Evolutionary conservation across 64 coral and sea anemone species (phyloP), one percentile per base, ranked within the genome.

Genomic region (Hydrozoanthus tunicans): DNA sequence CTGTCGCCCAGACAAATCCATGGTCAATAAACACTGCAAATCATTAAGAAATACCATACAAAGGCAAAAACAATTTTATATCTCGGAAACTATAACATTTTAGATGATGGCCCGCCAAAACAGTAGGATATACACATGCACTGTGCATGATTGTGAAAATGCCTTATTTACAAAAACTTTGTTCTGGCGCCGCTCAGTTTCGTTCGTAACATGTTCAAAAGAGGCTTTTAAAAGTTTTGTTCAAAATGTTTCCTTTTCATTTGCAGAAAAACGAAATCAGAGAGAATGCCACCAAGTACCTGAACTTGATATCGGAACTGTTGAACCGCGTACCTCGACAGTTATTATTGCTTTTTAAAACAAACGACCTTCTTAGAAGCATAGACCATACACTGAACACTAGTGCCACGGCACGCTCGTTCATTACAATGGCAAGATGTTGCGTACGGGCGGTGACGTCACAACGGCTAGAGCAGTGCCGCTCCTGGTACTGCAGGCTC

Each of bases 391-490:
- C 84, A 4, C 68, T 88, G 23, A 27, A 88, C 69, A 88, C 84
- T 73, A 88, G 84, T 75, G 84, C 84, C 84, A 88, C 84, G 56
- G 68, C 84, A 23, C 84, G 84, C 69, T 88, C 84, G 84, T 88
- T 88, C 56, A 88, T 88, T 70, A 88, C 84, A 8, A 88, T 88
- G 84, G 84, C 84, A 5, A 88, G 84, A 69, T 88, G 84, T 60
- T 88, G 84, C 70, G 84, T 88, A 3, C 84, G 56, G 59, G 84
- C 84, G 26, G 56, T 88, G 23, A 88, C 84, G 11, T 58, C 68
- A 88, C 84, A 73, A 24, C 68, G 69, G 15, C 32, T 88, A 14
- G 84, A 73, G 25, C 53, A 88, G 68, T 88, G 84, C 17, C 67
- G 66, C 12, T 43, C 55, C 12, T 88, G 84, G 84, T 88, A 75